A percentile compares a stretch with the other conserved stretches of the same genome.
Conservation (phyloP, 2,888 invertebrate species). For the Amiota mariae region DNA sequence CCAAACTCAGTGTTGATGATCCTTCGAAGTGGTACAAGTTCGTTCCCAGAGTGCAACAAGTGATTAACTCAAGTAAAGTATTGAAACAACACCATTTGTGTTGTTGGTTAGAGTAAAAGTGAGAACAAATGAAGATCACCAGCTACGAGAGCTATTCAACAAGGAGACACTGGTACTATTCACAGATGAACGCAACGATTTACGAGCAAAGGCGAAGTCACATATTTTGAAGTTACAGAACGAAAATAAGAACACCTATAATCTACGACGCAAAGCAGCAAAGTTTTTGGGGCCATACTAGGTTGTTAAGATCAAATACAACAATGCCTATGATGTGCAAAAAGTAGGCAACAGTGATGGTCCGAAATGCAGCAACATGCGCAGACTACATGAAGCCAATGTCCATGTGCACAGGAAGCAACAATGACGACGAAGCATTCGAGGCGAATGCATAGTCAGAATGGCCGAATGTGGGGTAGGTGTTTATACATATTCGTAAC, state of each 20-base stretch:
- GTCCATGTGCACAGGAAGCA: too few species aligned
- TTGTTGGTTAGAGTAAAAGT: background rate
- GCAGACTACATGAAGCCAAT: background rate
- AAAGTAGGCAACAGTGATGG: too few species aligned
- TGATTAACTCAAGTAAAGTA: background rate
- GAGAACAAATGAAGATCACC: background rate
- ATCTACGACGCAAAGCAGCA: background rate
- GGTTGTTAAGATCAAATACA: too few species aligned
- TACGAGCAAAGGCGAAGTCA: too few species aligned
- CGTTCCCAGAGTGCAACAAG: slow-evolving; percentile 26
- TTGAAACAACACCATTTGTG: background rate
- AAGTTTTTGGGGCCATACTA: background rate
- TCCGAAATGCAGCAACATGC: background rate
- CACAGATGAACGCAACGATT: too few species aligned
- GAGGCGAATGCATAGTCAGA: too few species aligned
- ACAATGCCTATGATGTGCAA: background rate
- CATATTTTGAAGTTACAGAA: background rate
- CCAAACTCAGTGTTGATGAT: slow-evolving; percentile 6
- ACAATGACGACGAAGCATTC: background rate
- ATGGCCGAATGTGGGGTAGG: too few species aligned
- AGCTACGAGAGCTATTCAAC: background rate
- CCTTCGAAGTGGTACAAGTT: slow-evolving; percentile 20
- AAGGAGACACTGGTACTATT: background rate
- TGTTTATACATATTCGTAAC: too few species aligned
- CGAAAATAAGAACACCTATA: background rate